Base-by-base conservation (phyloP, 2,113 vertebrate species). In the Erythrolamprus reginae region DNA sequence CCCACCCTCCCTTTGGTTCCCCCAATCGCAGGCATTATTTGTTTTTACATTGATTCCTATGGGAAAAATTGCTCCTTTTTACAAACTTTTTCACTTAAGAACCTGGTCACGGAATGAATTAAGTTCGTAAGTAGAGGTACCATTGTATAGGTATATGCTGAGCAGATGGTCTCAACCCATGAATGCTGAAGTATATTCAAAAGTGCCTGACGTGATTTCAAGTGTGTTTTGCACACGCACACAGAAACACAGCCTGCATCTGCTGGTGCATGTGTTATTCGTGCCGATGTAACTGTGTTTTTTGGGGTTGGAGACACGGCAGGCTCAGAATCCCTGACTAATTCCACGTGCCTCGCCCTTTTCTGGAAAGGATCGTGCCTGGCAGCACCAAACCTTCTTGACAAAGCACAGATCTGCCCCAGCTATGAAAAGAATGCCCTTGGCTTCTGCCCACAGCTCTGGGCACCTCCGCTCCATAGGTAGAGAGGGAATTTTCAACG, bases 391-490 rank as follows among this genome's bases (percentile, higher is more conserved):
- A 47, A 77, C 28, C 0, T 33, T 0, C 0, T 51, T 3, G 26
- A 82, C 91, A 82, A 28, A n/a, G 23, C 92, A 58, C 92, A 86
- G 95, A 95, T 95, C 95, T 96, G 94, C n/a, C 87, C 8, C 1
- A 94, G 92, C 90, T 94, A 95, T 94, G 95, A 0, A 17, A 82
- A 93, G 96, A 96, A 96, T 96, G 94, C n/a, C 0, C 4, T 0
- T 38, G 47, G 23, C 28, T 88, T 88, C 90, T 95, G 95, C 94
- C 94, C 0, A 42, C 90, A 48, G 0, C 92, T 94, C 94, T 58
- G 0, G 84, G 89, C 65, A 2, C 0, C 92, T 19, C 83, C 47
- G 15, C 7, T 90, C 33, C 65, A 33, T 5, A 5, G 88, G 19
- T 0, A 2, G 87, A 89, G 70, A 45, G 45, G 42, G 87, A 4